Evolutionary conservation across 2,888 invertebrate species (phyloP), one percentile per base, ranked within the genome.

Genomic region (Lasioglossum lativentre): DNA sequence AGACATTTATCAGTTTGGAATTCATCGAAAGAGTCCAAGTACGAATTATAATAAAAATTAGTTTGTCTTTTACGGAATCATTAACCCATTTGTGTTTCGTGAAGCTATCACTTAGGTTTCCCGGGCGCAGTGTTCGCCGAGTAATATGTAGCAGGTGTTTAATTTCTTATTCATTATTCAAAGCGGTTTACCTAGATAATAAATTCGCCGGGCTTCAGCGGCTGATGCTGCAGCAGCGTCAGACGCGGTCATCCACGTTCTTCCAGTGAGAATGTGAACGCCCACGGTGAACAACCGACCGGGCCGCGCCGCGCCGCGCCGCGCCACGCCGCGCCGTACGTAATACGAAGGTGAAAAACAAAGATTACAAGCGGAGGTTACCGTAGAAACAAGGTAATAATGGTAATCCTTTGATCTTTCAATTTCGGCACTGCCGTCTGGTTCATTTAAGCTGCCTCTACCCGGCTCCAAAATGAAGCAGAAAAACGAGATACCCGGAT

Each of bases 351-450:
- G 83, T 78, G 75, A 85, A 86, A 87, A 88, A 85, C 78, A 82
- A 63, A 75, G 73, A 82, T 82, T 71, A 72, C 77, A 34, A 34
- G 12, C 63, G 30, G 38, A 66, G 78, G 72, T 85, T 85, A 80
- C 83, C 47, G 73, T 76, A 73, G 88, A 75, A 83, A 81, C 87
- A 77, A 78, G 79, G 63, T 81, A 86, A 80, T 83, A 86, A 90
- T 78, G 86, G 82, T 89, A 88, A 92, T 92, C 91, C 92, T 89
- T 93, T 92, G 93, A 93, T 93, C 93, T 93, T 93, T 93, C 92
- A 93, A 93, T 93, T 93, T 92, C 89, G 90, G 45, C 88, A 90
- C 75, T 70, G 76, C 47, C 72, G 70, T 84, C 71, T 82, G 72
- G 75, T 77, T 76, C 73, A 71, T 89, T 86, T 79, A 75, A 42